Conservation (phyloP, 2,797 vertebrate genomes). For the Lycodopsis pacificus region DNA sequence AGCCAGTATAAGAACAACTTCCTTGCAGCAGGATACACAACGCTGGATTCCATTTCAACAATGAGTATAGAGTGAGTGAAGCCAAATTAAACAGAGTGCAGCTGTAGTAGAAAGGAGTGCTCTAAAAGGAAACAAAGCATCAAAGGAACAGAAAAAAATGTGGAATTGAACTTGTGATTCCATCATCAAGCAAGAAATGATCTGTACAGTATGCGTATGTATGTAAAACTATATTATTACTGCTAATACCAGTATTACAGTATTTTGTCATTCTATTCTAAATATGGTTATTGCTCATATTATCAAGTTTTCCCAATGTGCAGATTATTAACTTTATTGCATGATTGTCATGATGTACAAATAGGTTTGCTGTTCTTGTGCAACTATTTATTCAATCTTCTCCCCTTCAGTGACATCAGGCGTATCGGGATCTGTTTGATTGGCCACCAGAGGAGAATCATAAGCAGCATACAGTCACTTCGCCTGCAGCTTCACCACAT, state of each 20-base stretch:
- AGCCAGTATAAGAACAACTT: conserved; percentile 99
- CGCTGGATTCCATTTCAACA: conserved; percentile 91
- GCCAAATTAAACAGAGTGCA: conserved; percentile 39
- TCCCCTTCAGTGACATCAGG: conserved; percentile 81
- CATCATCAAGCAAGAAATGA: neutral
- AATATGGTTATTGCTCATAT: neutral
- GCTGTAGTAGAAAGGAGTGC: neutral
- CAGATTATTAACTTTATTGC: conserved; percentile 2
- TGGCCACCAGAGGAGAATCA: conserved; percentile 97
- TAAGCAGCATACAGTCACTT: conserved; percentile 99
- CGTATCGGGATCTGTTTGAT: conserved; percentile 86
- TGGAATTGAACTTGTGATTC: neutral
- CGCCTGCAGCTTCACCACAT: conserved; percentile 96
- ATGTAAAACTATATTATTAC: neutral
- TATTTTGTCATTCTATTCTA: neutral
- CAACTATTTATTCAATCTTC: conserved; percentile 24
- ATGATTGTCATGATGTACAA: neutral
- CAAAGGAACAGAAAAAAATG: conserved; percentile 18
- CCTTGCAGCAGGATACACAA: conserved; percentile 96
- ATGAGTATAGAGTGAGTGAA: conserved; percentile 87
- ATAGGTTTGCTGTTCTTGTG: neutral
- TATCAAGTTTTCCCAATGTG: neutral
- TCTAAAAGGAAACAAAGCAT: conserved; percentile 7
- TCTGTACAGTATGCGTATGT: neutral
- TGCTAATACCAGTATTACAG: neutral